Percentiles rank a stretch among this genome's conserved stretches.
Evolutionary conservation across 1,140 invertebrate genomes (phyloP).

Genomic region (Euwallacea similis): DNA sequence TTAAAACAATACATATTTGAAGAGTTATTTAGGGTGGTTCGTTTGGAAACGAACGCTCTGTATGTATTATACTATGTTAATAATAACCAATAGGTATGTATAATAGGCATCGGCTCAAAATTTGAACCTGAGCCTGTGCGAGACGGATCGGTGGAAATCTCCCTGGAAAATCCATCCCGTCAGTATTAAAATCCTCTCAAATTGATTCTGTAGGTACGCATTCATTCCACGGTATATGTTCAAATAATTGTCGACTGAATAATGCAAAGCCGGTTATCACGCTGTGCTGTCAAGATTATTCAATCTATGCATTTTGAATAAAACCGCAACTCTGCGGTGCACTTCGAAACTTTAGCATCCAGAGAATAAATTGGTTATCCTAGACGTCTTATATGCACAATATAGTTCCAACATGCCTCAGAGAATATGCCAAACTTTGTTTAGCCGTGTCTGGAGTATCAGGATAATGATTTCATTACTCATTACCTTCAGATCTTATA

Average conservation of each 20-base stretch:
- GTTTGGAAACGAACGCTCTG: no score
- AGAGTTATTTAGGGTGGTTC: no score
- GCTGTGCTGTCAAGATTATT: not conserved
- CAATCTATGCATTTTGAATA: constrained; percentile 6
- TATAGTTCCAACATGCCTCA: not conserved
- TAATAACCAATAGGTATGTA: no score
- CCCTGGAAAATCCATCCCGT: no score
- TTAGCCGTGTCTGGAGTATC: not conserved
- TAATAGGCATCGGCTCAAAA: no score
- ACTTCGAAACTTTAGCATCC: not conserved
- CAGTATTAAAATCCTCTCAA: no score
- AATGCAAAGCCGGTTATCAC: not conserved
- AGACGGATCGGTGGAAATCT: no score
- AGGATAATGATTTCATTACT: not conserved
- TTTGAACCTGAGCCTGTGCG: no score
- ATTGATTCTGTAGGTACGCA: no score
- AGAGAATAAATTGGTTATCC: not conserved
- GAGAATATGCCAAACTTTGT: not conserved
- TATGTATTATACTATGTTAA: no score
- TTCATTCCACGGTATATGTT: not conserved
- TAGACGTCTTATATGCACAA: not conserved
- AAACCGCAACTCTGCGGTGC: not conserved
- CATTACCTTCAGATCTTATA: no score
- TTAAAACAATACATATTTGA: no score
- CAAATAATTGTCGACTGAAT: not conserved